phyloP scores from a whole-genome alignment of 2,888 invertebrate species.

The Atrina japonica region DNA sequence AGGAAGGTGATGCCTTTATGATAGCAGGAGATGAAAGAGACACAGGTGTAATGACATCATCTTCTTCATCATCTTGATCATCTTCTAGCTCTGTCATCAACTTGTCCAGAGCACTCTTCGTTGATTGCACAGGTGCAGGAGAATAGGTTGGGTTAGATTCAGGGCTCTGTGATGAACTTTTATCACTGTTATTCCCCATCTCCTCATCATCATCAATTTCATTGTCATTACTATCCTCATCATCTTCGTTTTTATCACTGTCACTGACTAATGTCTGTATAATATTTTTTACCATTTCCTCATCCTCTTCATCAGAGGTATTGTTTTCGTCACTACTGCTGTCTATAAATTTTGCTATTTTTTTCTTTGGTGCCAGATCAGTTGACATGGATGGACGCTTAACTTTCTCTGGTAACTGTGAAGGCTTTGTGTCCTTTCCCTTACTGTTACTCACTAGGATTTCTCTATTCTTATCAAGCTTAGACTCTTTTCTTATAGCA shows the following conservation, averaged over 20 bases:
- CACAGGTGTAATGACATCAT: constrained; percentile 25
- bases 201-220: constrained; percentile 44
- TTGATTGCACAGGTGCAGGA: constrained; percentile 13
- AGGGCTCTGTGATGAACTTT: constrained; percentile 5
- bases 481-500: background rate
- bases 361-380: constrained; percentile 20
- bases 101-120: constrained; percentile 18
- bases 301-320: constrained; percentile 43
- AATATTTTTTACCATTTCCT: constrained; percentile 37
- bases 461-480: background rate
- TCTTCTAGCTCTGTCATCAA: constrained; percentile 32
- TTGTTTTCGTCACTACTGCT: constrained; percentile 37
- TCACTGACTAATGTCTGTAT: constrained; percentile 34
- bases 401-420: too few relatives aligned
- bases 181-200: constrained; percentile 28
- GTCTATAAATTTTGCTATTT: constrained; percentile 7
- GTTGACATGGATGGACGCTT: constrained; percentile 16
- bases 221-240: constrained; percentile 23
- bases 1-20: constrained; percentile 32
- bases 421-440: background rate
- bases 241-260: constrained; percentile 13
- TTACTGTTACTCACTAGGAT: background rate
- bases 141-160: constrained; percentile 5
- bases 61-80: constrained; percentile 34
- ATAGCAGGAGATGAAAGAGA: constrained; percentile 31